Percentiles rank a stretch among this genome's conserved stretches.
Evolutionary conservation across 1,140 invertebrate species (phyloP).

Genomic region (Trypoxylus dichotomus): DNA sequence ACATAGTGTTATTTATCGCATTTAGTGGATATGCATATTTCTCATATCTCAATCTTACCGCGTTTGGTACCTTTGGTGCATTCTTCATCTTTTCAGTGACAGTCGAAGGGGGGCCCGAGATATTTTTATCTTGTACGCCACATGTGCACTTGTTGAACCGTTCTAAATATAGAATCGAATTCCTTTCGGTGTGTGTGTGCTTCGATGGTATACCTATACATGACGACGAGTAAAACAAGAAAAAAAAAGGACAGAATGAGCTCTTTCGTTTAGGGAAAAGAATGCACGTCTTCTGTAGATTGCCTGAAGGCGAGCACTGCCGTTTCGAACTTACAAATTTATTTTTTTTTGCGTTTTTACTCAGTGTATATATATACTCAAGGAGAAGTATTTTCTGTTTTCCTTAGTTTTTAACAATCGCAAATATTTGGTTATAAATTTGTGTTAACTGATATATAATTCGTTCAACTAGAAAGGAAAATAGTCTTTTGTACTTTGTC

Average conservation of each 20-base stretch:
- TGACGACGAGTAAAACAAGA: neutral
- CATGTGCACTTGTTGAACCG: slow-evolving; percentile 24
- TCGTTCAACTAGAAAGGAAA: too few species aligned
- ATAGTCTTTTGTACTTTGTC: too few species aligned
- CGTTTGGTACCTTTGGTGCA: neutral
- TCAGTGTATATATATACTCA: too few species aligned
- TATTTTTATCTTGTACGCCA: slow-evolving; percentile 13
- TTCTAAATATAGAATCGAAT: slow-evolving; percentile 24
- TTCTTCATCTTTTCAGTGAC: neutral
- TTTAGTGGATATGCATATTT: too few species aligned
- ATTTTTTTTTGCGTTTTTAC: neutral
- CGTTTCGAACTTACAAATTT: neutral
- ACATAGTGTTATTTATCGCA: too few species aligned
- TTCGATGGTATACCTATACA: slow-evolving; percentile 5
- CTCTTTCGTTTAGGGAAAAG: neutral
- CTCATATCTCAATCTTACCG: too few species aligned
- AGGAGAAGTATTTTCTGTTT: too few species aligned
- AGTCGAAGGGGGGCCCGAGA: neutral
- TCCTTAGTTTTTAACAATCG: too few species aligned
- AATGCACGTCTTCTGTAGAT: neutral
- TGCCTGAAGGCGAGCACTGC: neutral
- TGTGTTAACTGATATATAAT: too few species aligned
- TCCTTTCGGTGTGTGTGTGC: neutral
- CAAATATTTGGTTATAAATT: too few species aligned
- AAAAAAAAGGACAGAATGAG: neutral